These are phyloP conservation scores for Amblyjoppa fuscipennis DNA, from an alignment of 2,888 invertebrate species.

Conservation along the genomic window DNA sequence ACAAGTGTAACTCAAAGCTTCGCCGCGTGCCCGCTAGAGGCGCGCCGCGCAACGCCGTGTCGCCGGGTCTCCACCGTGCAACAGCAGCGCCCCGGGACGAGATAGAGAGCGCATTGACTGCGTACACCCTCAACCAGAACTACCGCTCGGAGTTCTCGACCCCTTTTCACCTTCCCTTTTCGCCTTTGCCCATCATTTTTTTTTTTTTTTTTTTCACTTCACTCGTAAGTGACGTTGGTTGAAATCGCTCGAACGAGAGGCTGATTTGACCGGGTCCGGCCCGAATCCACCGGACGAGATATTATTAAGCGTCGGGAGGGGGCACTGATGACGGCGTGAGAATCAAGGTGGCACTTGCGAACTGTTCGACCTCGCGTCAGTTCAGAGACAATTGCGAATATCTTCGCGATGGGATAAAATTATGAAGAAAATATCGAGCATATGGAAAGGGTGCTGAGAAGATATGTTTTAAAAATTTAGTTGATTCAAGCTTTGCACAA, in stretches of 20 bases:
- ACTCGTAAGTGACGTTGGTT: slow-evolving; percentile 64
- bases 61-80: slow-evolving; percentile 35
- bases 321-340: not conserved
- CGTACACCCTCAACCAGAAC: slow-evolving; percentile 64
- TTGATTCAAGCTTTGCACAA: too few relatives aligned
- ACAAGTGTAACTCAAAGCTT: not conserved
- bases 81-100: slow-evolving; percentile 80
- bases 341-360: not conserved
- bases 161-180: slow-evolving; percentile 52
- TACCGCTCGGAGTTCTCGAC: slow-evolving; percentile 45
- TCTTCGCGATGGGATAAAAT: too few relatives aligned
- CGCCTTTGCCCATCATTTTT: slow-evolving; percentile 22
- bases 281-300: not conserved
- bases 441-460: too few relatives aligned
- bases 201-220: slow-evolving; percentile 40
- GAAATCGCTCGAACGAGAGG: slow-evolving; percentile 62
- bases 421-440: too few relatives aligned
- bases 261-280: slow-evolving; percentile 6
- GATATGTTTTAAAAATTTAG: too few relatives aligned
- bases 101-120: slow-evolving; percentile 76
- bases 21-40: not conserved
- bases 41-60: not conserved
- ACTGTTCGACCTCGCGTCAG: too few relatives aligned
- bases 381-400: too few relatives aligned
- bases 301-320: not conserved